Conservation (phyloP, 2,797 vertebrate genomes). For the Semotilus atromaculatus region DNA sequence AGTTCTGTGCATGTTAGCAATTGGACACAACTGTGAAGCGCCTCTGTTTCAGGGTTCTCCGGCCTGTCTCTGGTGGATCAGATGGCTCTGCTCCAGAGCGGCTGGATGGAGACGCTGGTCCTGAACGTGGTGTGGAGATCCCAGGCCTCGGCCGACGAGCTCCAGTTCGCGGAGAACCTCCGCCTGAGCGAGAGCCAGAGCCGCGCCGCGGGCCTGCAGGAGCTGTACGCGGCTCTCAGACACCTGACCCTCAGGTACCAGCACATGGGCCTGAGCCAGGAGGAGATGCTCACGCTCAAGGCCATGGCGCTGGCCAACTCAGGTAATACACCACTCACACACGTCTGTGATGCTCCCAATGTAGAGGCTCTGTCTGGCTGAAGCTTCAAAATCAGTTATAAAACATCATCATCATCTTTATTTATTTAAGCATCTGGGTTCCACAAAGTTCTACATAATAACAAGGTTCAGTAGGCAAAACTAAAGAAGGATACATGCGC, state of each 20-base stretch:
- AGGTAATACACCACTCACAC: constrained; percentile 59
- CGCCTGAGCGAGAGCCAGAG: constrained; percentile 68
- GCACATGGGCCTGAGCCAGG: constrained; percentile 68
- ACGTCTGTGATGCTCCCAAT: neutral
- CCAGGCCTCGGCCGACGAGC: constrained; percentile 63
- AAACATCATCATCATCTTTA: no score
- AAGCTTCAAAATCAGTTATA: neutral
- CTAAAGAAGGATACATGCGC: no score
- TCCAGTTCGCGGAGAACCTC: constrained; percentile 74
- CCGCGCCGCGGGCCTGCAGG: constrained; percentile 65
- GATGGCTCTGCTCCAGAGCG: constrained; percentile 78
- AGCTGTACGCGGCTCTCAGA: constrained; percentile 69
- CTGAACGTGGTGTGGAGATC: constrained; percentile 76
- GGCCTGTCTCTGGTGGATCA: constrained; percentile 77
- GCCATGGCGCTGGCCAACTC: constrained; percentile 77
- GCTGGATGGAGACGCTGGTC: constrained; percentile 79
- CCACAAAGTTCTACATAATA: no score
- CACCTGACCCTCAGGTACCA: constrained; percentile 72
- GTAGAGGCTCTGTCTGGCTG: neutral
- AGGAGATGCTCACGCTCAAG: constrained; percentile 75
- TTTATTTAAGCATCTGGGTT: no score
- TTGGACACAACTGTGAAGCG: no score
- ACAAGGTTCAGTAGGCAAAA: no score
- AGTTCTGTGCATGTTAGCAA: no score
- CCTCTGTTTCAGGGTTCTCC: no score